Conservation (phyloP, 2,888 invertebrate genomes). For the Drosophila emarginata region DNA sequence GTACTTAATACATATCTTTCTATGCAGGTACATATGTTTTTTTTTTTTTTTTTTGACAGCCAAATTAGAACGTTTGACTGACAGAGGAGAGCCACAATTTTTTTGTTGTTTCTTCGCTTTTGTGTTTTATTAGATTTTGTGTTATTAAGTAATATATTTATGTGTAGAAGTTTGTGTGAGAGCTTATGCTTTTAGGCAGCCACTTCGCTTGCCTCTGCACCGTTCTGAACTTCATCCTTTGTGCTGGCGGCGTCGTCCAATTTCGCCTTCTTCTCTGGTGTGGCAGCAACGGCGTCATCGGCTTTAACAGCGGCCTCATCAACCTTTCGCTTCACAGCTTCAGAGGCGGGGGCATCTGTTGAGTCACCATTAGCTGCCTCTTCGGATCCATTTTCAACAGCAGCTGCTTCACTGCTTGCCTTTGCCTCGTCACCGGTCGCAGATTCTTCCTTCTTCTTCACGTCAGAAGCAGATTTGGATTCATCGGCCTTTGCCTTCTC, state of each 20-base stretch:
- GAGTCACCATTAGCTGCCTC: conserved; percentile 81
- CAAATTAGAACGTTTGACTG: conserved; percentile 6
- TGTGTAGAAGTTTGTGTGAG: conserved; percentile 44
- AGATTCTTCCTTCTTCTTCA: conserved; percentile 49
- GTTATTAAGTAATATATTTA: conserved; percentile 69
- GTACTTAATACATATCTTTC: too few species aligned
- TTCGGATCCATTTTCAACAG: conserved; percentile 75
- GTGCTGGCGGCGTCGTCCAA: conserved; percentile 80
- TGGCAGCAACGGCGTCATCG: conserved; percentile 80
- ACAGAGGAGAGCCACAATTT: conserved; percentile 19
- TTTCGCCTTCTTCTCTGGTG: conserved; percentile 83
- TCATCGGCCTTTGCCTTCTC: conserved; percentile 50
- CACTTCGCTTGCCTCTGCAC: conserved; percentile 82
- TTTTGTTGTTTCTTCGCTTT: conserved; percentile 27
- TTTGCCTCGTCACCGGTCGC: conserved; percentile 63
- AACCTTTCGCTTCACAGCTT: conserved; percentile 82
- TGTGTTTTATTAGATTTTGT: conserved; percentile 33
- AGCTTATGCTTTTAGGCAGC: conserved; percentile 79
- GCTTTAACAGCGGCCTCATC: conserved; percentile 75
- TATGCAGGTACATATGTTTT: too few species aligned
- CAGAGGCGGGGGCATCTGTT: conserved; percentile 81
- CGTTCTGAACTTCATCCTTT: conserved; percentile 82
- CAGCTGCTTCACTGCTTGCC: conserved; percentile 67
- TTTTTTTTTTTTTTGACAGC: conserved; percentile 13
- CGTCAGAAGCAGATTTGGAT: conserved; percentile 41